Conservation (phyloP, 2,113 vertebrate genomes). For the Labeo rohita region DNA sequence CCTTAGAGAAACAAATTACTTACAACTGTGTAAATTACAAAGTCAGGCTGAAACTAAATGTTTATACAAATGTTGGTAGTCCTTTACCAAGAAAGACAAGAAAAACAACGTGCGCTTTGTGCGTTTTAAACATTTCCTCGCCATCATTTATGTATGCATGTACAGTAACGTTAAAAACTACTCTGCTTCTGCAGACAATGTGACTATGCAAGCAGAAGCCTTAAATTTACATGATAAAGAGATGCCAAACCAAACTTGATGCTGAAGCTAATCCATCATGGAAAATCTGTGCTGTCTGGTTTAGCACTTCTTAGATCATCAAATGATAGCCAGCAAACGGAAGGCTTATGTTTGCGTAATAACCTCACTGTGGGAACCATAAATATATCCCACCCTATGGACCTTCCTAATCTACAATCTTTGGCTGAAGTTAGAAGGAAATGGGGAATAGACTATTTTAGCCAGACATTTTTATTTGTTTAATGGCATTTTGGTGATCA, state of each 20-base stretch:
- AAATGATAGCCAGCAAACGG: slow-evolving; percentile 39
- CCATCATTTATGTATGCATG: not conserved
- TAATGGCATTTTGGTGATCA: not conserved
- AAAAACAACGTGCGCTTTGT: not conserved
- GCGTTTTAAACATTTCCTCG: not conserved
- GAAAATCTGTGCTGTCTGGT: slow-evolving; percentile 52
- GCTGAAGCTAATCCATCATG: slow-evolving; percentile 37
- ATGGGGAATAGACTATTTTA: slow-evolving; percentile 37
- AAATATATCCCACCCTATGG: slow-evolving; percentile 54
- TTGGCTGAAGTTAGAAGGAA: slow-evolving; percentile 40
- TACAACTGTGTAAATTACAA: slow-evolving; percentile 58
- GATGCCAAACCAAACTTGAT: slow-evolving; percentile 62
- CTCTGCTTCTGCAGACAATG: not conserved
- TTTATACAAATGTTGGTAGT: not conserved
- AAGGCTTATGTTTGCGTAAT: slow-evolving; percentile 47
- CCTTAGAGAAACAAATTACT: slow-evolving; percentile 71
- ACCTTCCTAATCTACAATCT: slow-evolving; percentile 49
- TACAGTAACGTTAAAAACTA: not conserved
- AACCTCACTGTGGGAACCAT: slow-evolving; percentile 55
- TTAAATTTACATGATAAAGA: slow-evolving; percentile 13
- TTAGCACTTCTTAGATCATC: slow-evolving; percentile 38
- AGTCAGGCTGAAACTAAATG: slow-evolving; percentile 47
- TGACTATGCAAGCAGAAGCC: not conserved
- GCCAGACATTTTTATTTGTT: not conserved
- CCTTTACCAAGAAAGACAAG: slow-evolving; percentile 3